phyloP scores from a whole-genome alignment of 92 coral and sea anemone genomes.

The Actinostola sp. region DNA sequence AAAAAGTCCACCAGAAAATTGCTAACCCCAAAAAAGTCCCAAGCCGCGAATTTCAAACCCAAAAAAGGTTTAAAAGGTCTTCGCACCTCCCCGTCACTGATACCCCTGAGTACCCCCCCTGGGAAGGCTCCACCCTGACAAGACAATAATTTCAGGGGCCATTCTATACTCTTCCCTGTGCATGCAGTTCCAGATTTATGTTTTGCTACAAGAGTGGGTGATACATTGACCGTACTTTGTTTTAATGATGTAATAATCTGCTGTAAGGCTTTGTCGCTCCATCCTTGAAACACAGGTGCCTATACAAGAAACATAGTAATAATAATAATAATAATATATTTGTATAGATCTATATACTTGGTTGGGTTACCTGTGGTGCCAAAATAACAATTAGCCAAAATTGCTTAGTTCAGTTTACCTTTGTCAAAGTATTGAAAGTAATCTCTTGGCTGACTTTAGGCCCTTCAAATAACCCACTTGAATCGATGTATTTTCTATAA shows the following conservation, averaged over 20 bases:
- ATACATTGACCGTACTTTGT: slow-evolving; percentile 26
- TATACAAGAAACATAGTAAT: not conserved
- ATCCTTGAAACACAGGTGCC: slow-evolving; percentile 47
- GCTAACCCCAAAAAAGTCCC: too few relatives aligned
- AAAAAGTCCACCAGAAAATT: too few relatives aligned
- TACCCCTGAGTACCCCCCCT: too few relatives aligned
- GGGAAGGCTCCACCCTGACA: too few relatives aligned
- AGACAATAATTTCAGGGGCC: too few relatives aligned
- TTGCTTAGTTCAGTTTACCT: slow-evolving; percentile 17
- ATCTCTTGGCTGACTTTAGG: slow-evolving; percentile 48
- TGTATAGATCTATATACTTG: not conserved
- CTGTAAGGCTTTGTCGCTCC: slow-evolving; percentile 49
- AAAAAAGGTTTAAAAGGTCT: too few relatives aligned
- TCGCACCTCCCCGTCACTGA: too few relatives aligned
- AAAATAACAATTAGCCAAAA: not conserved
- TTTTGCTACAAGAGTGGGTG: not conserved
- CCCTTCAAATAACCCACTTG: slow-evolving; percentile 52
- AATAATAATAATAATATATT: not conserved
- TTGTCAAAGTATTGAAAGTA: slow-evolving; percentile 31
- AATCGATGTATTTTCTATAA: slow-evolving; percentile 64
- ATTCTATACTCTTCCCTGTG: too few relatives aligned
- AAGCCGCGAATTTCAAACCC: too few relatives aligned
- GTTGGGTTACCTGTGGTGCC: not conserved
- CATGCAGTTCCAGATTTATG: not conserved
- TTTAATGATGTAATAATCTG: slow-evolving; percentile 39